Percentiles rank a stretch among this genome's conserved stretches.
Evolutionary conservation across 2,797 vertebrate genomes (phyloP).

Genomic region (Ammospiza maritima): DNA sequence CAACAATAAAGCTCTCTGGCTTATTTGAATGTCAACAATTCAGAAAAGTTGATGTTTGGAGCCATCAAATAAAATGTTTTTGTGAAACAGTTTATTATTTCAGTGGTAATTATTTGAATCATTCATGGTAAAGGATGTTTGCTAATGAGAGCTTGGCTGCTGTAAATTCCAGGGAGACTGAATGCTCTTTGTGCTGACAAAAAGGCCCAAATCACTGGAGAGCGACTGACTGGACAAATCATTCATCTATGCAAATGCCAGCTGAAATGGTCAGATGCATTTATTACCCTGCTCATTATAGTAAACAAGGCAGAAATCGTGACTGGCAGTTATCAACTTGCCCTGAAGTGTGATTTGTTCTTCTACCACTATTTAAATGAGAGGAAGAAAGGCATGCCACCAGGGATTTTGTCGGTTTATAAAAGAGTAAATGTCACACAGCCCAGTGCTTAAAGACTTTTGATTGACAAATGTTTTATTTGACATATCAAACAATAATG

Average conservation of each 20-base stretch:
- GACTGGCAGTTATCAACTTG: conserved; percentile 89
- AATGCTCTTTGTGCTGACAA: conserved; percentile 92
- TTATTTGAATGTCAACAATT: conserved; percentile 89
- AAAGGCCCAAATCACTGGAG: conserved; percentile 88
- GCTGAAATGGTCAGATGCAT: conserved; percentile 89
- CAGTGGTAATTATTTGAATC: conserved; percentile 92
- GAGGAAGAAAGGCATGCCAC: conserved; percentile 85
- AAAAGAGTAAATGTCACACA: conserved; percentile 92
- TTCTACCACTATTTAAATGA: conserved; percentile 85
- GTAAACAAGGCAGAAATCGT: conserved; percentile 86
- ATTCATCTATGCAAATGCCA: conserved; percentile 96
- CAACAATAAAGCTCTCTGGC: conserved; percentile 83
- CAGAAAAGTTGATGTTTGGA: conserved; percentile 86
- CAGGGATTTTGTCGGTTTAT: conserved; percentile 84
- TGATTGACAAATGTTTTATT: conserved; percentile 92
- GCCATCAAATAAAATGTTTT: conserved; percentile 89
- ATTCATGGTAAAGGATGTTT: conserved; percentile 89
- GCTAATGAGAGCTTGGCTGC: conserved; percentile 89
- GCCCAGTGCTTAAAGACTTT: conserved; percentile 86
- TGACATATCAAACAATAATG: conserved; percentile 89
- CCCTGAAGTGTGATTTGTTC: conserved; percentile 86
- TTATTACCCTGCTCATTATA: conserved; percentile 91
- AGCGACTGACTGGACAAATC: conserved; percentile 90
- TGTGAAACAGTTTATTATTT: conserved; percentile 89
- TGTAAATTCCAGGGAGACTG: conserved; percentile 87